Conservation (phyloP, 2,888 invertebrate species). For the Drosophila borealis region DNA sequence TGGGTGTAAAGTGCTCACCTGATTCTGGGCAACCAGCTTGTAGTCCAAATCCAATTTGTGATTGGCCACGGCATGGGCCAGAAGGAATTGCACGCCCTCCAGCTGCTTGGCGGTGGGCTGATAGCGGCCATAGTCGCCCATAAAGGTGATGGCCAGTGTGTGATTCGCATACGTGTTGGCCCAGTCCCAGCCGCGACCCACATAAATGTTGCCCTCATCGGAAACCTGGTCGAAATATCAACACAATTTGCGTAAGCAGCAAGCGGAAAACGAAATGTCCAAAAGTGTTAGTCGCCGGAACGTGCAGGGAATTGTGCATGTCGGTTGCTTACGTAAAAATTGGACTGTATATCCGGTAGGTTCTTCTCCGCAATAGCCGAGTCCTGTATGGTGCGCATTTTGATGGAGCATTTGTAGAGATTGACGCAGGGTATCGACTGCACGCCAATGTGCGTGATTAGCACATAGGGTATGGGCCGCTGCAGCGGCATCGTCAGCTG, state of each 20-base stretch:
- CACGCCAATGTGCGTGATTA: slow-evolving; percentile 86
- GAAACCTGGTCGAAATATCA: slow-evolving; percentile 82
- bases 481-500: slow-evolving; percentile 72
- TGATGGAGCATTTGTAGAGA: slow-evolving; percentile 84
- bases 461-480: slow-evolving; percentile 85
- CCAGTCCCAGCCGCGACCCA: slow-evolving; percentile 86
- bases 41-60: slow-evolving; percentile 85
- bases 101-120: slow-evolving; percentile 84
- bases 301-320: slow-evolving; percentile 45
- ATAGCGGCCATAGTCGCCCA: slow-evolving; percentile 86
- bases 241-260: slow-evolving; percentile 54
- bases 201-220: slow-evolving; percentile 86
- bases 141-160: slow-evolving; percentile 85
- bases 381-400: slow-evolving; percentile 85
- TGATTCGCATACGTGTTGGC: slow-evolving; percentile 86
- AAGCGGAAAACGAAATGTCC: slow-evolving; percentile 40
- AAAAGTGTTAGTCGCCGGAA: slow-evolving; percentile 35
- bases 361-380: slow-evolving; percentile 84
- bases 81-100: slow-evolving; percentile 84
- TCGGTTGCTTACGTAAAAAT: slow-evolving; percentile 83
- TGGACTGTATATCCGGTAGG: slow-evolving; percentile 85
- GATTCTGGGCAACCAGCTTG: slow-evolving; percentile 86
- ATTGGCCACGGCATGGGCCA: slow-evolving; percentile 84
- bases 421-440: slow-evolving; percentile 83
- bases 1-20: slow-evolving; percentile 72